Percentiles rank a stretch among this genome's conserved stretches.
phyloP scores from a whole-genome alignment of 2,113 vertebrate species.

The Oreochromis tanganicae region DNA sequence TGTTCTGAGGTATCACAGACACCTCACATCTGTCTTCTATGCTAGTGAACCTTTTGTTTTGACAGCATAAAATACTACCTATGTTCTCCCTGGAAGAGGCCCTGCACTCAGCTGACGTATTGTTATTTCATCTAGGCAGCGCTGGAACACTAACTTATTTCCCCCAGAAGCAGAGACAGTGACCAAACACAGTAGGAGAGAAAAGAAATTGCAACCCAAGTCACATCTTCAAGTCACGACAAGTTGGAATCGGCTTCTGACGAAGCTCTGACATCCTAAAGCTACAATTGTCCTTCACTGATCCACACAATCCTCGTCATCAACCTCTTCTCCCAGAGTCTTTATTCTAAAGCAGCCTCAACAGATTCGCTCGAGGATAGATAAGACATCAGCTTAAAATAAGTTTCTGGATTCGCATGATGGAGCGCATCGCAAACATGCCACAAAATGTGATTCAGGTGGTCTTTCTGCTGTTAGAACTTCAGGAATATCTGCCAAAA shows the following conservation, averaged over 20 bases:
- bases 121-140: background rate
- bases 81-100: background rate
- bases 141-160: background rate
- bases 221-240: conserved; percentile 34
- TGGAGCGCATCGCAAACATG: background rate
- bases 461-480: background rate
- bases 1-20: background rate
- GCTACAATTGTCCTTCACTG: background rate
- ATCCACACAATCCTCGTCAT: conserved; percentile 7
- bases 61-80: background rate
- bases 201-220: conserved; percentile 3
- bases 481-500: background rate
- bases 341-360: background rate
- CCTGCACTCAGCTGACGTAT: background rate
- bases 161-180: background rate
- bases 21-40: background rate
- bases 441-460: background rate
- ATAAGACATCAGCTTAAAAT: background rate
- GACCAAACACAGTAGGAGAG: background rate
- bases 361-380: background rate
- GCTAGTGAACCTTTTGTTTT: background rate
- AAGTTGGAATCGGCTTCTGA: background rate
- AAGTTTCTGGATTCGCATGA: background rate
- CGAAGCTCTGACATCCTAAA: background rate
- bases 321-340: background rate